phyloP scores from a whole-genome alignment of 2,797 vertebrate genomes.

The Paramormyrops hopkinsi region DNA sequence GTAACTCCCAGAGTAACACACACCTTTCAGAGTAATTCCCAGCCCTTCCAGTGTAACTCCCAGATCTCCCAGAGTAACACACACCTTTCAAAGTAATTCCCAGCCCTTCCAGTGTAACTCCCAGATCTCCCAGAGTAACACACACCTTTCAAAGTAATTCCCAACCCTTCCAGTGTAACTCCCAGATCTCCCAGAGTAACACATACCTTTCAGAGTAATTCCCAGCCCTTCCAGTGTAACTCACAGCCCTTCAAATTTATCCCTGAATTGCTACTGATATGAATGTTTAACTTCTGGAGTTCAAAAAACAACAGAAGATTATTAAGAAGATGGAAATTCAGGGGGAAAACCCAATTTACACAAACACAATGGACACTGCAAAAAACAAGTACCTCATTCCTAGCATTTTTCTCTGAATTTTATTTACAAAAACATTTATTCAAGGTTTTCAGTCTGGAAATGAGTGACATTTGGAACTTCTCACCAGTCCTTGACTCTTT shows the following conservation, averaged over 20 bases:
- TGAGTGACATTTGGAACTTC: not conserved
- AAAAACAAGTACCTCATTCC: not conserved
- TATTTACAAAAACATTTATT: conserved; percentile 4
- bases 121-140: not conserved
- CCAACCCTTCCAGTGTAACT: not conserved
- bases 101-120: not conserved
- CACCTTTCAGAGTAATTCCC: not conserved
- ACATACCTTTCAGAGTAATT: not conserved
- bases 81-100: not conserved
- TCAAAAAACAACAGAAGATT: not conserved
- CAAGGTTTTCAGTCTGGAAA: not conserved
- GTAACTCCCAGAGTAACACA: not conserved
- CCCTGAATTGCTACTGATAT: not conserved
- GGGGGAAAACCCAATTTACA: not conserved
- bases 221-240: not conserved
- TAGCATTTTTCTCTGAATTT: not conserved
- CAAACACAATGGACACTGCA: not conserved
- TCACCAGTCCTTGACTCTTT: not conserved
- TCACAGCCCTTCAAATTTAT: not conserved
- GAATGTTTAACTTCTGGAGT: not conserved
- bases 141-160: not conserved
- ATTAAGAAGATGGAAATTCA: not conserved
- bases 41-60: not conserved
- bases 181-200: not conserved
- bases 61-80: not conserved